Evolutionary conservation across 2,888 invertebrate species (phyloP), one percentile per base, ranked within the genome.

Genomic region (Lasioglossum vierecki): DNA sequence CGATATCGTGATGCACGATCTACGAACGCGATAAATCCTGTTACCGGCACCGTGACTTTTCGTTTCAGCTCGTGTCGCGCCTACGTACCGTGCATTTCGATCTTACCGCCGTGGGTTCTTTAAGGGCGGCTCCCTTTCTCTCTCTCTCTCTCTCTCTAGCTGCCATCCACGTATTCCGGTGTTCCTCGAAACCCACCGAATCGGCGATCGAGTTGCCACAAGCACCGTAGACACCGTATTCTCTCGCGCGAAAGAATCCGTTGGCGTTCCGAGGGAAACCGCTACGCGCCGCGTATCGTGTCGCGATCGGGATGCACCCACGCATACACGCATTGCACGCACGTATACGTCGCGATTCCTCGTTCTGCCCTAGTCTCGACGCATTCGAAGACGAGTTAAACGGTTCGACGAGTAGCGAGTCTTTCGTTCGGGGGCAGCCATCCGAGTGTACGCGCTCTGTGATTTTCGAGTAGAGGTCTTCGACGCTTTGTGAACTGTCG

Each of bases 1-100:
- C 88, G 87, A 82, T 88, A 90, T 89, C 89, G 89, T 88, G 88
- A 90, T 90, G 87, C 88, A 90, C 90, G 90, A 90, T 90, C 90
- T 83, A 88, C 84, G 88, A 85, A 88, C 83, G 82, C 90, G 86
- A 90, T 90, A 90, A 90, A 90, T 90, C 90, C 85, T 83, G 88
- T 83, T 89, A 88, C 86, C 80, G 77, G 76, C 53, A 66, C 77
- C 88, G 82, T 85, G 86, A 87, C 89, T 90, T 83, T 88, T 88
- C 86, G 85, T 86, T 86, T 88, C 88, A 80, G 84, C 87, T 82
- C 78, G 80, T 83, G 84, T 88, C 88, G 86, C 78, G 78, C 79
- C 84, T 79, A 85, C 83, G 60, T 86, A 84, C 84, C 84, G 77
- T 83, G 84, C 88, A 85, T 85, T 85, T 87, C 76, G 75, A 73